phyloP scores from a whole-genome alignment of 1,140 invertebrate species.

The Scylla paramamosain region DNA sequence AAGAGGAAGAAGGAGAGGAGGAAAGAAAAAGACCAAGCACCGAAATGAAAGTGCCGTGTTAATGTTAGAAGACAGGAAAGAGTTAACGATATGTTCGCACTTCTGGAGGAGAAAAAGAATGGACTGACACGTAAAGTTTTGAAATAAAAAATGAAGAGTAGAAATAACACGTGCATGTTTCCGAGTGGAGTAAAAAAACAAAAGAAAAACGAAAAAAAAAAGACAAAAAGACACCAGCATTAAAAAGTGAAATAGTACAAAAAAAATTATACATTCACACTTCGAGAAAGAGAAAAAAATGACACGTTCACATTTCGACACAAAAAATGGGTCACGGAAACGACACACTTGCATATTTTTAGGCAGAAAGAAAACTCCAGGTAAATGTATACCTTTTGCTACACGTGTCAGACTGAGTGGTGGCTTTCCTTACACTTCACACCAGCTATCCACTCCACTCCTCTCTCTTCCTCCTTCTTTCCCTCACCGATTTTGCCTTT shows the following conservation, averaged over 20 bases:
- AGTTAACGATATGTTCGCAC: background rate
- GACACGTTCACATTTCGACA: background rate
- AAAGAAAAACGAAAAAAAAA: background rate
- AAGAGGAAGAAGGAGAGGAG: background rate
- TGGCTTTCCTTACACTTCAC: too few species aligned
- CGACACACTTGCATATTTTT: background rate
- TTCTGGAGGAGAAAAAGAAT: background rate
- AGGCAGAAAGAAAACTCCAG: too few species aligned
- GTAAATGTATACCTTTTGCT: too few species aligned
- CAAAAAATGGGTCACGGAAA: background rate
- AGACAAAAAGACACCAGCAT: background rate
- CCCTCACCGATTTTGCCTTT: background rate
- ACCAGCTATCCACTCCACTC: too few species aligned
- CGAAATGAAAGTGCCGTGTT: too few species aligned
- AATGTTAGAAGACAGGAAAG: background rate
- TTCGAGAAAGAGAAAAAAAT: background rate
- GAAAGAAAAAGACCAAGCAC: background rate
- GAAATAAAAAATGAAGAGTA: background rate
- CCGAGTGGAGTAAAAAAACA: background rate
- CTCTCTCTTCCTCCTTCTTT: background rate
- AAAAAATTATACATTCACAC: background rate
- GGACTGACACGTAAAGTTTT: background rate
- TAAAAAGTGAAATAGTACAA: too few species aligned
- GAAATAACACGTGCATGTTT: background rate
- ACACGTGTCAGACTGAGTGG: too few species aligned